Evolutionary conservation across 2,797 vertebrate species (phyloP), one percentile per base, ranked within the genome.

Genomic region (Craterocephalus amniculus): DNA sequence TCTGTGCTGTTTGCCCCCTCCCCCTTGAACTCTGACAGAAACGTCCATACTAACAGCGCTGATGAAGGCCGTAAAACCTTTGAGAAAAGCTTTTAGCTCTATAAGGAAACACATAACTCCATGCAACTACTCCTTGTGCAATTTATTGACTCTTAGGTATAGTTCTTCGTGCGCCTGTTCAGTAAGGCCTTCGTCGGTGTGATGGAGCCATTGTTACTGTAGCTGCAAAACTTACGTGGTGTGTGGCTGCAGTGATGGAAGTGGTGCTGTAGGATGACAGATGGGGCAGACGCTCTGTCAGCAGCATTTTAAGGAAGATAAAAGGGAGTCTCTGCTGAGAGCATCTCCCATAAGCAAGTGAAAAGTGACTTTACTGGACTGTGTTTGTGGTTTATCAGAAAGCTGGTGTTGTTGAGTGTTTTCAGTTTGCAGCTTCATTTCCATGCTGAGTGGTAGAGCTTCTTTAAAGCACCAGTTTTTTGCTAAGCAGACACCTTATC

Each of bases 111-210:
- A 26, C 55, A 75, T 63, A 49, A 84, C 78, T 87, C 83, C 57
- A 84, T 49, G 70, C 58, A 34, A 32, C 40, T n/a, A n/a, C n/a
- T 24, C 51, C 58, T 56, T 2, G 49, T 67, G 54, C 43, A 16
- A n/a, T 76, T 72, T 80, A 85, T 83, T 84, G 77, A 77, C 64
- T 52, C 45, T 22, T 40, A 72, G 69, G 57, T 45, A 27, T 70
- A 55, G 29, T 58, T 52, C 59, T 59, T 62, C 31, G 14, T 2
- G 43, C 69, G 52, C 34, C 29, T 6, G 32, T n/a, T 79, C 35
- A 5, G 1, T 67, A 81, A 61, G 48, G 43, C 60, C 48, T 67
- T 75, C 77, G 80, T 77, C 57, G 66, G 26, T 38, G 56, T 20
- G 63, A 70, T 66, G 34, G 57, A 77, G 76, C 51, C 45, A 40